These are phyloP conservation scores for Tigriopus californicus DNA, from an alignment of 2,888 invertebrate species.

Conservation along the genomic window DNA sequence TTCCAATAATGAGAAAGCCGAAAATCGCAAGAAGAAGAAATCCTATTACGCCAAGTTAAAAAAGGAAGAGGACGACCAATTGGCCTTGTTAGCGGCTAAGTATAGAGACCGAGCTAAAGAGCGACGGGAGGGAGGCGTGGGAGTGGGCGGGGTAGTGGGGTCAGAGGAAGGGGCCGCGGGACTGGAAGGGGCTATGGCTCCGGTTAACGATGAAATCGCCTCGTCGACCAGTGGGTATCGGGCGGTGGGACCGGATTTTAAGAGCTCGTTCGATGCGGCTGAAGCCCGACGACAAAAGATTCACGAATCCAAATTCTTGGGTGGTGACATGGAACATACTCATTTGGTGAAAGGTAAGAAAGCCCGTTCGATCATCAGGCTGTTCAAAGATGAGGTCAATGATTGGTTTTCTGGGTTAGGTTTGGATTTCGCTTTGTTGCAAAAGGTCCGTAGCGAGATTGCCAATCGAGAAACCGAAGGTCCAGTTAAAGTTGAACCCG, in stretches of 20 bases:
- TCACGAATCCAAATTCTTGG: slow-evolving; percentile 95
- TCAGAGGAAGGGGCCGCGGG: slow-evolving; percentile 1
- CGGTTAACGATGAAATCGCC: slow-evolving; percentile 25
- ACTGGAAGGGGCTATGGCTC: slow-evolving; percentile 17
- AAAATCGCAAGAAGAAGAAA: slow-evolving; percentile 75
- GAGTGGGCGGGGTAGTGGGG: neutral
- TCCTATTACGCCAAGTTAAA: slow-evolving; percentile 82
- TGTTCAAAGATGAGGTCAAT: too few relatives aligned
- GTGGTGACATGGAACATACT: slow-evolving; percentile 99
- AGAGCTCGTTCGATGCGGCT: slow-evolving; percentile 54
- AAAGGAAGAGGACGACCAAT: slow-evolving; percentile 81
- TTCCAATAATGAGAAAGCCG: slow-evolving; percentile 42
- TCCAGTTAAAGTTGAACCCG: neutral
- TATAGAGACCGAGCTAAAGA: slow-evolving; percentile 81
- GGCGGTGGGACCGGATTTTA: slow-evolving; percentile 89
- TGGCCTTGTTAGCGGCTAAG: slow-evolving; percentile 80
- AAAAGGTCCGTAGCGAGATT: slow-evolving; percentile 43
- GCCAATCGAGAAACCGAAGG: neutral
- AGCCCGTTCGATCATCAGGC: slow-evolving; percentile 25
- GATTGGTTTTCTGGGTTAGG: neutral
- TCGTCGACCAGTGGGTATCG: slow-evolving; percentile 69
- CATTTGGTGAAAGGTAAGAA: slow-evolving; percentile 78
- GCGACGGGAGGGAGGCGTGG: slow-evolving; percentile 52
- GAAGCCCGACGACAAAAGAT: slow-evolving; percentile 86
- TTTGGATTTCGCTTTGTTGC: slow-evolving; percentile 70